These are phyloP conservation scores for Molothrus ater DNA, from an alignment of 2,797 vertebrate genomes.

Conservation along the genomic window DNA sequence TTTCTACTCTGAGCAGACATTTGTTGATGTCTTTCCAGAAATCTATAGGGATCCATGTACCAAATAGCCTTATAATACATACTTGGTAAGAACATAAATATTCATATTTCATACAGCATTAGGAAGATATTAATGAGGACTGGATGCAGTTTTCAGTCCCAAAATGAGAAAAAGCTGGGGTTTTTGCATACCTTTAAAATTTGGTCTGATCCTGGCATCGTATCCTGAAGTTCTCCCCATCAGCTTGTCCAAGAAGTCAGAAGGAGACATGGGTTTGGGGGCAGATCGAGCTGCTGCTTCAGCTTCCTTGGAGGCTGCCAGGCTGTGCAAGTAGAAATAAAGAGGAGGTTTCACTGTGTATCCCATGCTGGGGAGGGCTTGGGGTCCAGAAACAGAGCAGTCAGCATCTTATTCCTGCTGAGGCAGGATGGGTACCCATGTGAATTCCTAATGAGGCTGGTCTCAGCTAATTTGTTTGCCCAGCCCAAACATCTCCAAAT, in stretches of 20 bases:
- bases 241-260: constrained; percentile 97
- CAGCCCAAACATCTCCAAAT: constrained; percentile 52
- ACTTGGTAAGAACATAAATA: background rate
- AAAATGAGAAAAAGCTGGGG: background rate
- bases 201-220: constrained; percentile 97
- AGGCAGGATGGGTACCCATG: constrained; percentile 17
- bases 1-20: background rate
- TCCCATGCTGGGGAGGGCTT: background rate
- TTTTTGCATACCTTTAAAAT: constrained; percentile 92
- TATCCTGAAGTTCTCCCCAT: constrained; percentile 99
- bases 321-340: constrained; percentile 79
- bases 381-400: background rate
- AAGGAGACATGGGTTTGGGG: constrained; percentile 93
- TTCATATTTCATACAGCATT: background rate
- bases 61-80: background rate
- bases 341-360: background rate
- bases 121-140: background rate
- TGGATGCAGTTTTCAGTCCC: background rate
- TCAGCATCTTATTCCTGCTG: background rate
- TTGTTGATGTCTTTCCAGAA: background rate
- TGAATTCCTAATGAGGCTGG: constrained; percentile 52
- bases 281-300: constrained; percentile 90
- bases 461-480: constrained; percentile 58
- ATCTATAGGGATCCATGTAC: background rate
- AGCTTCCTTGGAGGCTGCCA: constrained; percentile 95